phyloP scores from a whole-genome alignment of 2,797 vertebrate genomes.

The Crossoptilon crossoptilon region DNA sequence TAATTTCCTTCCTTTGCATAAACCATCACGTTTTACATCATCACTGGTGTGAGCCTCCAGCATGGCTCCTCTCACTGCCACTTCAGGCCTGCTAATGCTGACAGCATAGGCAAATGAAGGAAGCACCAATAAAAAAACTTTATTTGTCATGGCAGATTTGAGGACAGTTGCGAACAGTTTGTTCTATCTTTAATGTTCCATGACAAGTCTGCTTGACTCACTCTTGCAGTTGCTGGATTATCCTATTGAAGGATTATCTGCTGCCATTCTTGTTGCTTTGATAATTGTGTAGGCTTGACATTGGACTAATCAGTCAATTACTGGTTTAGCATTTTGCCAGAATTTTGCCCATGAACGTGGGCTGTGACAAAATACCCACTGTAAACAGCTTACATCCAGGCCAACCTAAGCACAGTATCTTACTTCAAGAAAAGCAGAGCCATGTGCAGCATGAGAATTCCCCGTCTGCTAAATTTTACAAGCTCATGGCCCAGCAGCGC shows the following conservation, averaged over 20 bases:
- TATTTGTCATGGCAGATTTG: not conserved
- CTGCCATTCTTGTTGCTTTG: not conserved
- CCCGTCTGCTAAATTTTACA: not conserved
- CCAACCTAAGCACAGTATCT: not conserved
- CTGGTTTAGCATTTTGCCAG: not conserved
- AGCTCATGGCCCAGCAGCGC: not conserved
- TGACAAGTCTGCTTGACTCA: not conserved
- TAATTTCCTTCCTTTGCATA: not conserved
- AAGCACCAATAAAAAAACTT: not conserved
- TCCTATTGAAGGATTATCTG: not conserved
- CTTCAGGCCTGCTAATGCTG: not conserved
- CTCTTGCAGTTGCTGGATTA: not conserved
- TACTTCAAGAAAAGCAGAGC: not conserved
- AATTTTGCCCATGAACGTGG: not conserved
- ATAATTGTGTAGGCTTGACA: not conserved
- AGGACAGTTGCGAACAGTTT: not conserved
- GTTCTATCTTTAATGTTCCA: not conserved
- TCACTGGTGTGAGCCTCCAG: not conserved
- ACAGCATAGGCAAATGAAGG: not conserved
- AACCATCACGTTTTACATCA: not conserved
- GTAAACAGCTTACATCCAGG: not conserved
- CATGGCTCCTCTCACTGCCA: not conserved
- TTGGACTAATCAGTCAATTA: not conserved
- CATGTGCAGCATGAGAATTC: not conserved
- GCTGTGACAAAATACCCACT: not conserved